phyloP scores from a whole-genome alignment of 2,888 invertebrate species.

The Andrena flavipes region DNA sequence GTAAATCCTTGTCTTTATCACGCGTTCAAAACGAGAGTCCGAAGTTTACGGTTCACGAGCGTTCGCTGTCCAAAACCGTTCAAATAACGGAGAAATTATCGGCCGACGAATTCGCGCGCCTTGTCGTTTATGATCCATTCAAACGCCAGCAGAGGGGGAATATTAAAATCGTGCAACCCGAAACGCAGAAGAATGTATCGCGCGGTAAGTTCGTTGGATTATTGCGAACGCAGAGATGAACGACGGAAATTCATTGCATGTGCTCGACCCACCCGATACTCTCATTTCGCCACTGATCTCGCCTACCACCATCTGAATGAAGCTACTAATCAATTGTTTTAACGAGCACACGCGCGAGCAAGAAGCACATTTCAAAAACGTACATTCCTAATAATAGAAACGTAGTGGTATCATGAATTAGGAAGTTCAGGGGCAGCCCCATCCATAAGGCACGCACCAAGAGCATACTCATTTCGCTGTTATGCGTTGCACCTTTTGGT shows the following conservation, averaged over 20 bases:
- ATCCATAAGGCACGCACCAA: constrained; percentile 59
- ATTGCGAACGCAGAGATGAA: constrained; percentile 5
- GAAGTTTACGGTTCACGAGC: constrained; percentile 23
- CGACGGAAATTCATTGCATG: constrained; percentile 66
- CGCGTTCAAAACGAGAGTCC: background rate
- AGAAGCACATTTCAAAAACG: constrained; percentile 60
- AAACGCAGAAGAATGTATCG: background rate
- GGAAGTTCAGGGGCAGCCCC: constrained; percentile 30
- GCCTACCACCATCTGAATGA: constrained; percentile 72
- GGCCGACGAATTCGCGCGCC: background rate
- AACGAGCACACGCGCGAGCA: constrained; percentile 73
- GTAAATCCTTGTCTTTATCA: constrained; percentile 36
- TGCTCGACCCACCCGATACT: constrained; percentile 66
- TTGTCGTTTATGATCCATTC: constrained; percentile 16
- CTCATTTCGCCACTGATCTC: constrained; percentile 68
- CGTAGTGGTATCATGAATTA: constrained; percentile 56
- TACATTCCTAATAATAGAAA: constrained; percentile 44
- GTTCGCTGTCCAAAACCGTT: constrained; percentile 1
- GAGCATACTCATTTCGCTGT: constrained; percentile 63
- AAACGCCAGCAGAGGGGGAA: background rate
- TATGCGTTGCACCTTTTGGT: constrained; percentile 66
- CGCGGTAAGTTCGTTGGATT: background rate
- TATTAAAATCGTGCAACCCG: background rate
- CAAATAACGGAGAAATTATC: constrained; percentile 9
- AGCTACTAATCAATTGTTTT: constrained; percentile 72